phyloP scores from a whole-genome alignment of 2,888 invertebrate species.

The Cremastobaeus sp. region DNA sequence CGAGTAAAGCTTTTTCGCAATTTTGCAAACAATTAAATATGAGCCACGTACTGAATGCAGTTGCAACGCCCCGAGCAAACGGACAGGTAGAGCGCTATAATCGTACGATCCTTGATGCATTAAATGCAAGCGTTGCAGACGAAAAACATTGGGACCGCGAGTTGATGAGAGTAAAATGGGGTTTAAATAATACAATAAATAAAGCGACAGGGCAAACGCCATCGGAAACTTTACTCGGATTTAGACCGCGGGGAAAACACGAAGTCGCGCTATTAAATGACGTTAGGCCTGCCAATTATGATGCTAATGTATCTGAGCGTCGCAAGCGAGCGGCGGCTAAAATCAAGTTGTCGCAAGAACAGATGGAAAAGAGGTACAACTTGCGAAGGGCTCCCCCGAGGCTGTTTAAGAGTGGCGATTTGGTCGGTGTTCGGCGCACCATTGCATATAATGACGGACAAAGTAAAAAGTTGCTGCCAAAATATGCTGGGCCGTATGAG shows the following conservation, averaged over 20 bases:
- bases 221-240: slow-evolving; percentile 11
- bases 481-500: not conserved
- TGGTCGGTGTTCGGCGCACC: not conserved
- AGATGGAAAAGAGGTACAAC: not conserved
- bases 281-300: not conserved
- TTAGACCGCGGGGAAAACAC: not conserved
- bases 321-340: not conserved
- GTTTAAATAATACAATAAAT: slow-evolving; percentile 11
- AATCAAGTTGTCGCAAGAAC: not conserved
- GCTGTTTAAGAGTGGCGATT: not conserved
- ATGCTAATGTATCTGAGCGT: not conserved
- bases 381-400: not conserved
- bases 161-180: slow-evolving; percentile 11
- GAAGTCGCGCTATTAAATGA: not conserved
- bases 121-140: slow-evolving; percentile 6
- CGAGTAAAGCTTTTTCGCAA: slow-evolving; percentile 65
- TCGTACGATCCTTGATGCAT: slow-evolving; percentile 17
- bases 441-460: not conserved
- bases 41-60: slow-evolving; percentile 67
- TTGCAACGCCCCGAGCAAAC: slow-evolving; percentile 70
- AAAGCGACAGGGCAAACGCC: not conserved
- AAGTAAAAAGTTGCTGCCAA: not conserved
- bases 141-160: slow-evolving; percentile 13
- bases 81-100: slow-evolving; percentile 69
- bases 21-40: slow-evolving; percentile 69